Percentiles rank a stretch among this genome's conserved stretches.
phyloP scores from a whole-genome alignment of 2,113 vertebrate species.

The Lates calcarifer region DNA sequence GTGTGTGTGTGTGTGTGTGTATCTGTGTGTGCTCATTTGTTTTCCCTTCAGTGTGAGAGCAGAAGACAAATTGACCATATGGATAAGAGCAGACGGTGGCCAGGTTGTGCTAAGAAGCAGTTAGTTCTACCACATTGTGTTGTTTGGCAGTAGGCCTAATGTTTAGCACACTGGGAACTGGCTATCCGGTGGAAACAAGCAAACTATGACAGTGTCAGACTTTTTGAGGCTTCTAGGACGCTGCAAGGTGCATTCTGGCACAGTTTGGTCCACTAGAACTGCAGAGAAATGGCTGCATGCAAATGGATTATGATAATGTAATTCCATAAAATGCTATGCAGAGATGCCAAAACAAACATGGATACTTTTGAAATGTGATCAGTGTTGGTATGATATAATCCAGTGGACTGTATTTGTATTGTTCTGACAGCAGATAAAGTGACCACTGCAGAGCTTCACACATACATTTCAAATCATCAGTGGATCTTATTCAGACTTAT shows the following conservation, averaged over 20 bases:
- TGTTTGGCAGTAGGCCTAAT: constrained; percentile 72
- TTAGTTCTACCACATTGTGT: constrained; percentile 74
- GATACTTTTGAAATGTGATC: background rate
- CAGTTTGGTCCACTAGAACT: background rate
- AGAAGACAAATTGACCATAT: constrained; percentile 67
- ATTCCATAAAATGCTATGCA: background rate
- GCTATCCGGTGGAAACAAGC: constrained; percentile 62
- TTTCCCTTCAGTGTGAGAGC: constrained; percentile 37
- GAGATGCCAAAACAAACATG: constrained; percentile 12
- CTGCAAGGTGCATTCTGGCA: constrained; percentile 56
- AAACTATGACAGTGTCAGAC: constrained; percentile 43
- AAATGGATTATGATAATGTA: constrained; percentile 23
- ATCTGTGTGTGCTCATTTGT: constrained; percentile 27
- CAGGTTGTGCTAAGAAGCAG: constrained; percentile 71
- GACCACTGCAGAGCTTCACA: too few relatives aligned
- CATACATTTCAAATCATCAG: too few relatives aligned
- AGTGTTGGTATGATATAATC: background rate
- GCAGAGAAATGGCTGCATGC: constrained; percentile 2
- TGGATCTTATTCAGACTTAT: too few relatives aligned
- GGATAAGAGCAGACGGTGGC: constrained; percentile 72
- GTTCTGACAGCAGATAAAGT: background rate
- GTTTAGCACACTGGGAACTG: constrained; percentile 69
- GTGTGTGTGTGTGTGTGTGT: background rate
- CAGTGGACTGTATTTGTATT: background rate
- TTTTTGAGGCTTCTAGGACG: constrained; percentile 55